Base-by-base conservation (phyloP, 2,797 vertebrate genomes). In the Ctenopoma kingsleyae region DNA sequence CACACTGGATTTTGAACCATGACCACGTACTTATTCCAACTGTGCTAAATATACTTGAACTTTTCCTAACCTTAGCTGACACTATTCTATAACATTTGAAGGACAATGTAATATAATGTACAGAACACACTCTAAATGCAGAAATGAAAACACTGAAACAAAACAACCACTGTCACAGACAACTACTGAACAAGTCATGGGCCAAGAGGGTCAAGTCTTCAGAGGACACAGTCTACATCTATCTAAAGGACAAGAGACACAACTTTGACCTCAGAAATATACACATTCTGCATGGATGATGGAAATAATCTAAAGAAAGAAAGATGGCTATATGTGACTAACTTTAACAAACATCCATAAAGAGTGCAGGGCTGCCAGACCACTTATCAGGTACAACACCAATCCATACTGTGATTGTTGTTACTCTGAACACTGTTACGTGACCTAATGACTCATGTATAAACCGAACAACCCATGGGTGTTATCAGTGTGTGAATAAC, bases 331-430 rank as follows among this genome's bases (percentile, higher is more conserved):
- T 55, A 41, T 67, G 48, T 56, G 40, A 16, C 12, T 27, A 67
- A 49, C 48, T 41, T 25, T 8, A 54, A 49, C 36, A 32, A 41
- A 41, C 32, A 22, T 15, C 13, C 11, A 23, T 25, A 8, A 60
- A 58, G 51, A 63, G 30, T 44, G 11, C 46, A 8, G 22, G 25
- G 40, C 50, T 65, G 38, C 19, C 30, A 55, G 38, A 56, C n/a
- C 61, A 49, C 41, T 40, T 27, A 54, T 58, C 22, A 40, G 53
- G 27, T 20, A 51, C 53, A 38, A 7, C 23, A 62, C 38, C 32
- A 52, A 36, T 55, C 23, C 35, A 65, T 7, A 57, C 46, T 20
- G 51, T 16, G 10, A 67, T 17, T 58, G 41, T 11, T 54, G 66
- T 57, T 51, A 67, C 23, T 57, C 49, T 67, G 32, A 57, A 40